Evolutionary conservation across 2,888 invertebrate genomes (phyloP).

Genomic region (Catocala nupta): DNA sequence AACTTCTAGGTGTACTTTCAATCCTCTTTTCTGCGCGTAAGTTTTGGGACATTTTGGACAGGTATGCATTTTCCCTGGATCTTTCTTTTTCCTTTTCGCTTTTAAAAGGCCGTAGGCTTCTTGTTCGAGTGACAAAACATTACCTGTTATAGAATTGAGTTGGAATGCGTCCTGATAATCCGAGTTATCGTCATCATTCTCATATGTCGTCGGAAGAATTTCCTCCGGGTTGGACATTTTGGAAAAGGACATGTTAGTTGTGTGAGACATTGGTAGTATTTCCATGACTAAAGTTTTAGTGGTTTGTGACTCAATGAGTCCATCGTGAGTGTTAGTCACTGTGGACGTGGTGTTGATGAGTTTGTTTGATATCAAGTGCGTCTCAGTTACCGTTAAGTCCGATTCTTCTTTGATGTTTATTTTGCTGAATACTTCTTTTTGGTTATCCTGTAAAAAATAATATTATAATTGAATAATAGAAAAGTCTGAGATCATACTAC

Average conservation of each 20-base stretch:
- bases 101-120: constrained; percentile 75
- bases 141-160: constrained; percentile 80
- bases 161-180: constrained; percentile 70
- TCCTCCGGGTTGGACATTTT: constrained; percentile 73
- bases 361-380: constrained; percentile 78
- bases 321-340: constrained; percentile 68
- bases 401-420: constrained; percentile 69
- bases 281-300: constrained; percentile 79
- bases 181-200: constrained; percentile 47
- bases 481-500: no score
- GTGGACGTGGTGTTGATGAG: constrained; percentile 76
- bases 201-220: constrained; percentile 69
- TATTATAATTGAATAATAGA: background rate
- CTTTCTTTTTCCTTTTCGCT: constrained; percentile 59
- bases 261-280: constrained; percentile 67
- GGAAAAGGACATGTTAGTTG: constrained; percentile 42
- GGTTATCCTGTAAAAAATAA: constrained; percentile 53
- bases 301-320: constrained; percentile 70
- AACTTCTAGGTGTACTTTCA: constrained; percentile 68
- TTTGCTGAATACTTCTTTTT: constrained; percentile 55
- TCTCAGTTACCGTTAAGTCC: constrained; percentile 73
- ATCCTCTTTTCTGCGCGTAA: constrained; percentile 47
- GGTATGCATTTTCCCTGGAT: constrained; percentile 32
- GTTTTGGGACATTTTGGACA: constrained; percentile 74
- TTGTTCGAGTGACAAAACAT: constrained; percentile 76